Conservation (phyloP, 2,113 vertebrate genomes). For the Dasyurus viverrinus region DNA sequence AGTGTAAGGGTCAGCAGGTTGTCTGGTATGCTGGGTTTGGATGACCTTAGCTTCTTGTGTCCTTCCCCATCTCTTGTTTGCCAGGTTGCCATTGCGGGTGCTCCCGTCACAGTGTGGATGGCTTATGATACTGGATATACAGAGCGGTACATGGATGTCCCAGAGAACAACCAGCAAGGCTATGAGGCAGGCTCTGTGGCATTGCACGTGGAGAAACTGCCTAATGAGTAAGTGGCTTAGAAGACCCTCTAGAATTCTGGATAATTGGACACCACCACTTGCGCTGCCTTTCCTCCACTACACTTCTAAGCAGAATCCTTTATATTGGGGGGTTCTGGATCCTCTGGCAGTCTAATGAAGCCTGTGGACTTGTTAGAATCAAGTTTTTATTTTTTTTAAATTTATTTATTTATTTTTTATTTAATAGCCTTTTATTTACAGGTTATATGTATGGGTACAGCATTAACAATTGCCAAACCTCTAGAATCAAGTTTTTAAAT, state of each 20-base stretch:
- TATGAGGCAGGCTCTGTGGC: conserved; percentile 98
- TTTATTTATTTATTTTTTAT: too few relatives aligned
- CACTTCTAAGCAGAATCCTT: background rate
- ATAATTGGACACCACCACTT: background rate
- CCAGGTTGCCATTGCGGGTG: conserved; percentile 96
- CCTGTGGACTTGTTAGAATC: background rate
- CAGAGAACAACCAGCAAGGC: conserved; percentile 96
- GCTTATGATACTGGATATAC: conserved; percentile 98
- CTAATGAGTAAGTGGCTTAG: conserved; percentile 92
- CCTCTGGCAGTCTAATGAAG: background rate
- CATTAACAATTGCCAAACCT: too few relatives aligned
- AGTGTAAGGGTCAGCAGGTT: background rate
- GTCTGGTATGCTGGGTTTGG: background rate
- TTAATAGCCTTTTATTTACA: too few relatives aligned
- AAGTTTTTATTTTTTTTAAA: too few relatives aligned
- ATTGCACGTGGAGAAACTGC: conserved; percentile 96
- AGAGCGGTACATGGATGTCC: conserved; percentile 97
- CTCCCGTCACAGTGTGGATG: conserved; percentile 98
- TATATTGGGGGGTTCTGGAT: background rate
- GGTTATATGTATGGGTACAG: too few relatives aligned
- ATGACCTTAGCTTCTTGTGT: background rate
- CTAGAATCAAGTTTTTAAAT: background rate
- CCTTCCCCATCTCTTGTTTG: background rate
- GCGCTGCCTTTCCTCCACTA: fast-evolving
- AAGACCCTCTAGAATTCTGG: background rate